Conservation (phyloP, 2,888 invertebrate species). For the Cheilosia vulpina region DNA sequence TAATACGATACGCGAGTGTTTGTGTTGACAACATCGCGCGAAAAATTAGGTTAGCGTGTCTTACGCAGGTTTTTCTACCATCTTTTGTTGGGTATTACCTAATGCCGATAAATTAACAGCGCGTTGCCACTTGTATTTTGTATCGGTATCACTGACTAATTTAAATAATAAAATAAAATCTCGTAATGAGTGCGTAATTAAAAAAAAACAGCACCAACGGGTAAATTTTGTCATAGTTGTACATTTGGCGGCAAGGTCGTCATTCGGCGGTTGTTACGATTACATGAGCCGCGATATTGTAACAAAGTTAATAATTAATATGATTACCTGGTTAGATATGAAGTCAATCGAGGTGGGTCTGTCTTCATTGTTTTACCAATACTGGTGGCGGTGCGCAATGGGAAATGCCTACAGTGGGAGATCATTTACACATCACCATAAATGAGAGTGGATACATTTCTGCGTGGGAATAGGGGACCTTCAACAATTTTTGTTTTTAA, state of each 20-base stretch:
- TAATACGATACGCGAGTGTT: slow-evolving; percentile 11
- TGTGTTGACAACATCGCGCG: slow-evolving; percentile 31
- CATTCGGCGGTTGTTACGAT: slow-evolving; percentile 16
- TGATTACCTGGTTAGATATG: slow-evolving; percentile 19
- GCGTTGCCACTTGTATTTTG: slow-evolving; percentile 4
- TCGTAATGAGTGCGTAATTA: slow-evolving; percentile 47
- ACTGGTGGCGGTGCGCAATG: background rate
- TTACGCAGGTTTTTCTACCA: slow-evolving; percentile 24
- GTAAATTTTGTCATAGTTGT: slow-evolving; percentile 44
- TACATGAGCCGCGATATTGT: slow-evolving; percentile 8
- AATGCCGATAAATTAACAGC: slow-evolving; percentile 40
- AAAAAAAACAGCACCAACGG: background rate
- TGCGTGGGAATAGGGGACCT: slow-evolving; percentile 8
- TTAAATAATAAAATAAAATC: slow-evolving; percentile 54
- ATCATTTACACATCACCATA: slow-evolving; percentile 7
- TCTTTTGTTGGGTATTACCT: slow-evolving; percentile 24
- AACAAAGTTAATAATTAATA: background rate
- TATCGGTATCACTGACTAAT: slow-evolving; percentile 27
- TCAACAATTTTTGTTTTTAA: background rate
- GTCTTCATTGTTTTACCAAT: slow-evolving; percentile 29
- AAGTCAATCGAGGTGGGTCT: slow-evolving; percentile 15
- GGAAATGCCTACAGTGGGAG: slow-evolving; percentile 6
- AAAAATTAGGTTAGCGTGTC: slow-evolving; percentile 69
- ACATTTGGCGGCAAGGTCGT: slow-evolving; percentile 50
- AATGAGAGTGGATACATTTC: no score